These are phyloP conservation scores for Dermatophagoides farinae DNA, from an alignment of 1,140 invertebrate species.

Conservation along the genomic window DNA sequence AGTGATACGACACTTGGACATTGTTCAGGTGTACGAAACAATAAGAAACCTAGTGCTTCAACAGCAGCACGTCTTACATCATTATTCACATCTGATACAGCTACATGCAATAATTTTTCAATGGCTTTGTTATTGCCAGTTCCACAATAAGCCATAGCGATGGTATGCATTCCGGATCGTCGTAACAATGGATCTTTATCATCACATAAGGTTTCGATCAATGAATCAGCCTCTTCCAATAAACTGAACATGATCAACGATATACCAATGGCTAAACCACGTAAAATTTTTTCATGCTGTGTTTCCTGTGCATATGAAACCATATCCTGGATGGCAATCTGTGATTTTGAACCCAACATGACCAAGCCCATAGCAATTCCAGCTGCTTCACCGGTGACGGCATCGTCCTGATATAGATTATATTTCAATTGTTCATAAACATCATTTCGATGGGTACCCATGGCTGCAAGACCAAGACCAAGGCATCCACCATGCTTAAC, in stretches of 20 bases:
- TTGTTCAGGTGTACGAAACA: slow-evolving; percentile 87
- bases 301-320: slow-evolving; percentile 72
- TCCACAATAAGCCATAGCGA: slow-evolving; percentile 96
- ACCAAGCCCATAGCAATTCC: slow-evolving; percentile 96
- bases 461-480: slow-evolving; percentile 84
- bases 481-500: slow-evolving; percentile 91
- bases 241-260: slow-evolving; percentile 90
- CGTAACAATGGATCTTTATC: slow-evolving; percentile 58
- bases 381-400: slow-evolving; percentile 91
- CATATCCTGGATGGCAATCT: slow-evolving; percentile 80
- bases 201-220: slow-evolving; percentile 62
- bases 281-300: slow-evolving; percentile 93
- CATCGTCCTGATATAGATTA: slow-evolving; percentile 95
- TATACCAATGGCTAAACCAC: slow-evolving; percentile 84
- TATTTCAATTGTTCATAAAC: slow-evolving; percentile 45
- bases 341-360: slow-evolving; percentile 82
- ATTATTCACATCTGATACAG: slow-evolving; percentile 95
- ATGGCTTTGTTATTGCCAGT: slow-evolving; percentile 93
- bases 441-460: slow-evolving; percentile 67
- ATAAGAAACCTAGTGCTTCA: slow-evolving; percentile 83
- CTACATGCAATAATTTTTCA: slow-evolving; percentile 76
- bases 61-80: slow-evolving; percentile 93
- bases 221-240: slow-evolving; percentile 78
- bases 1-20: slow-evolving; percentile 88
- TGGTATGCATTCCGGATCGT: slow-evolving; percentile 86